Evolutionary conservation across 2,113 vertebrate species (phyloP).

Genomic region (Gambusia affinis): DNA sequence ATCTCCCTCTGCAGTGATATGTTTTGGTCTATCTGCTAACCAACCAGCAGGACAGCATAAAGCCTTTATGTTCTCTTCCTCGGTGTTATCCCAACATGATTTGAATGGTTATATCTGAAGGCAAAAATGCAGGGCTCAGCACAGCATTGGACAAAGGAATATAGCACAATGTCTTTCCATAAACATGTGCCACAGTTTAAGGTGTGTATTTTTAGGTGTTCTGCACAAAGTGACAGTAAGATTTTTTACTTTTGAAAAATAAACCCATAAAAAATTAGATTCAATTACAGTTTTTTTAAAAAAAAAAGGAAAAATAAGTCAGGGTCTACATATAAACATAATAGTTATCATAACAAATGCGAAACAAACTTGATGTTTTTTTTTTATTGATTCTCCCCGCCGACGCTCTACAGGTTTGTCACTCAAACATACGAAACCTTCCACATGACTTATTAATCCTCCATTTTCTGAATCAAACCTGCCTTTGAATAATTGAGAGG

Average conservation of each 20-base stretch:
- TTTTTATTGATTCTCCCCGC: slow-evolving; percentile 21
- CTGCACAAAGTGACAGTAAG: slow-evolving; percentile 6
- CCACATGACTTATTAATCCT: slow-evolving; percentile 70
- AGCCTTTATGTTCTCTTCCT: slow-evolving; percentile 62
- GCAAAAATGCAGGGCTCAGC: slow-evolving; percentile 32
- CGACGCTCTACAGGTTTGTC: slow-evolving; percentile 35
- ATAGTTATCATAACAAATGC: slow-evolving; percentile 22
- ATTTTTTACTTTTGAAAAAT: background rate
- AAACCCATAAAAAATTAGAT: background rate
- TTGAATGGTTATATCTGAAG: slow-evolving; percentile 49
- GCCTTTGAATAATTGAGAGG: slow-evolving; percentile 71
- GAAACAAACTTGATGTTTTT: slow-evolving; percentile 25
- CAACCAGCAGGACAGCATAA: slow-evolving; percentile 67
- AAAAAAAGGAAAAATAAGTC: background rate
- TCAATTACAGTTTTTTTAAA: background rate
- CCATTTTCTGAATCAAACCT: slow-evolving; percentile 73
- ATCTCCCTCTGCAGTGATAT: slow-evolving; percentile 73
- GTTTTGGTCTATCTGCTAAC: slow-evolving; percentile 73
- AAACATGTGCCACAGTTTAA: background rate
- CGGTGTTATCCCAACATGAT: slow-evolving; percentile 52
- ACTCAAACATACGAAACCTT: slow-evolving; percentile 53
- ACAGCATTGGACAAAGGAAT: slow-evolving; percentile 25
- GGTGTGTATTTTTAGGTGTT: background rate
- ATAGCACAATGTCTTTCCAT: slow-evolving; percentile 1
- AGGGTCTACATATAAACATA: background rate